phyloP scores from a whole-genome alignment of 2,113 vertebrate species.

The Melospiza melodia region DNA sequence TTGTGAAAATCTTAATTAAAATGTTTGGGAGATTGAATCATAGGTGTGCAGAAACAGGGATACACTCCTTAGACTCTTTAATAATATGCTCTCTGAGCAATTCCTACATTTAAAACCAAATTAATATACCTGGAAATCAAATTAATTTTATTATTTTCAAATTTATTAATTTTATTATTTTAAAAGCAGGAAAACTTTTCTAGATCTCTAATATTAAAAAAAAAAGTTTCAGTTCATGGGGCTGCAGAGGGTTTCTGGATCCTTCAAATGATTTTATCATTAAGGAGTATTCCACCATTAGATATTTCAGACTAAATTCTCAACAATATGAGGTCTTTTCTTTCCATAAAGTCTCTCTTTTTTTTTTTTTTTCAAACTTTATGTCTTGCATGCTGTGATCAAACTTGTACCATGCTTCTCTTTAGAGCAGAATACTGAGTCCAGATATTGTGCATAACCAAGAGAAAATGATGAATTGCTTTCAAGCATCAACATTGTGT shows the following conservation, averaged over 20 bases:
- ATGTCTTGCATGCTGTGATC: neutral
- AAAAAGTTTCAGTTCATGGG: neutral
- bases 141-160: neutral
- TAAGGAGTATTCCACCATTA: neutral
- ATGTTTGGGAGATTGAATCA: neutral
- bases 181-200: neutral
- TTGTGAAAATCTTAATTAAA: neutral
- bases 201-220: neutral
- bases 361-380: neutral
- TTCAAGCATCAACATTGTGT: neutral
- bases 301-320: neutral
- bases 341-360: fast-evolving
- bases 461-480: neutral
- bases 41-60: neutral
- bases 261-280: neutral
- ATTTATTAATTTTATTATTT: no score
- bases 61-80: neutral
- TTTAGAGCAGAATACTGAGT: neutral
- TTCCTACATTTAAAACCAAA: neutral
- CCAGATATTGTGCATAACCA: neutral
- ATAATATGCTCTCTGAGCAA: neutral
- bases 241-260: neutral
- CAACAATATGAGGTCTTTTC: fast-evolving
- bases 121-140: neutral
- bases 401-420: neutral